phyloP scores from a whole-genome alignment of 2,113 vertebrate genomes.

The Syrmaticus mikado region DNA sequence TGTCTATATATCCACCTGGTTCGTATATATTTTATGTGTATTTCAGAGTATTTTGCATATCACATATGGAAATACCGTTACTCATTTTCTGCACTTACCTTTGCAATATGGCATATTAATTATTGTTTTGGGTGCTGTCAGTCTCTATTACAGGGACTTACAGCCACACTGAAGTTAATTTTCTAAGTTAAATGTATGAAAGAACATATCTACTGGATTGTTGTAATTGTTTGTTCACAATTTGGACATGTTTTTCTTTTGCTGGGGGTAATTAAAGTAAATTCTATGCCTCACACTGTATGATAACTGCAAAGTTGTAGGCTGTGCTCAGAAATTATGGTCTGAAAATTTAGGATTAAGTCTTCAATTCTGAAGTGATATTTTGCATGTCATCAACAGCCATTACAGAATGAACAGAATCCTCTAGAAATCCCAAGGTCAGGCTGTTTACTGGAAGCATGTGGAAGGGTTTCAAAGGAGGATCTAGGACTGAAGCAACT shows the following conservation, averaged over 20 bases:
- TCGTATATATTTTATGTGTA: neutral
- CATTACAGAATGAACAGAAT: neutral
- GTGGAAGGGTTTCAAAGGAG: neutral
- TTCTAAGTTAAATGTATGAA: slow-evolving; percentile 2
- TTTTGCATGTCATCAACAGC: neutral
- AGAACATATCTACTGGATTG: neutral
- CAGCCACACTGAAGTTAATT: neutral
- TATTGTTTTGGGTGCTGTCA: neutral
- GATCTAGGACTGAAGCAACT: neutral
- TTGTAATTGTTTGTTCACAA: neutral
- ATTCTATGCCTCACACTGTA: neutral
- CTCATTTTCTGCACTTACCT: neutral
- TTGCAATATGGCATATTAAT: neutral
- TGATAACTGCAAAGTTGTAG: neutral
- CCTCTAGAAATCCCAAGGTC: neutral
- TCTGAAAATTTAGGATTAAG: neutral
- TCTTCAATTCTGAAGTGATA: neutral
- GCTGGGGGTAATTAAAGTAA: neutral
- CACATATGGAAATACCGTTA: neutral
- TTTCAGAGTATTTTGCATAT: slow-evolving; percentile 20
- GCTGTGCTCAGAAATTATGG: neutral
- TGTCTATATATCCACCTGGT: neutral
- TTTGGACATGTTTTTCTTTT: neutral
- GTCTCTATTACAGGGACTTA: neutral
- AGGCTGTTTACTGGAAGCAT: neutral